phyloP scores from a whole-genome alignment of 1,140 invertebrate genomes.

The Pristionchus pacificus region DNA sequence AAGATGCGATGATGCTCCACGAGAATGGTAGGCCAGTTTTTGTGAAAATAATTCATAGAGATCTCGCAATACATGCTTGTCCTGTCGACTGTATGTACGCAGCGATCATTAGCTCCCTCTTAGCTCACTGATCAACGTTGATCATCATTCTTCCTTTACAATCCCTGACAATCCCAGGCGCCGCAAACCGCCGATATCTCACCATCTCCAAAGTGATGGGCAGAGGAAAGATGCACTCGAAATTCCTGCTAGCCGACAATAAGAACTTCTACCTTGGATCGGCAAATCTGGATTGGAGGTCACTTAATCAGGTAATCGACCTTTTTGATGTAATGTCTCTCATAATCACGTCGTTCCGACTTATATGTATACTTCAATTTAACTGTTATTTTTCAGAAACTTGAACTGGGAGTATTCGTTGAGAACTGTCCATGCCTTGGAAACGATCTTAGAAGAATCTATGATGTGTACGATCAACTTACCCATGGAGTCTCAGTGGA shows the following conservation, averaged over 20 bases:
- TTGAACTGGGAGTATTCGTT: conserved; percentile 81
- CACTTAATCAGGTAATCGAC: conserved; percentile 75
- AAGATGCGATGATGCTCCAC: conserved; percentile 43
- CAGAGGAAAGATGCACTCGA: conserved; percentile 85
- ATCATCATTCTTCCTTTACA: too few species aligned
- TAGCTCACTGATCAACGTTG: too few species aligned
- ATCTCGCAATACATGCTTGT: conserved; percentile 40
- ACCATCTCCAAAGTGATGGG: conserved; percentile 79
- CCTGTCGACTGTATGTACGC: conserved; percentile 2
- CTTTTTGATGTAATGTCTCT: not conserved
- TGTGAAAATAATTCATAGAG: conserved; percentile 33
- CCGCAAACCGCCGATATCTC: conserved; percentile 72
- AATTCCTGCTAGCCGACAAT: conserved; percentile 79
- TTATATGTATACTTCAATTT: not conserved
- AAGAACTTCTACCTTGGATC: conserved; percentile 65
- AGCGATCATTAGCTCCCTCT: too few species aligned
- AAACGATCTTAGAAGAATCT: conserved; percentile 80
- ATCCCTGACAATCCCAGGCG: conserved; percentile 46
- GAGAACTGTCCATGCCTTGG: conserved; percentile 79
- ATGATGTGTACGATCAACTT: conserved; percentile 80
- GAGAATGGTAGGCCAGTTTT: conserved; percentile 29
- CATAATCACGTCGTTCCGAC: conserved; percentile 4
- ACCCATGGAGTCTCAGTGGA: conserved; percentile 66
- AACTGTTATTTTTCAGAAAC: too few species aligned
- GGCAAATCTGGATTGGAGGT: conserved; percentile 77